phyloP scores from a whole-genome alignment of 2,888 invertebrate species.

The Apodemia zela region DNA sequence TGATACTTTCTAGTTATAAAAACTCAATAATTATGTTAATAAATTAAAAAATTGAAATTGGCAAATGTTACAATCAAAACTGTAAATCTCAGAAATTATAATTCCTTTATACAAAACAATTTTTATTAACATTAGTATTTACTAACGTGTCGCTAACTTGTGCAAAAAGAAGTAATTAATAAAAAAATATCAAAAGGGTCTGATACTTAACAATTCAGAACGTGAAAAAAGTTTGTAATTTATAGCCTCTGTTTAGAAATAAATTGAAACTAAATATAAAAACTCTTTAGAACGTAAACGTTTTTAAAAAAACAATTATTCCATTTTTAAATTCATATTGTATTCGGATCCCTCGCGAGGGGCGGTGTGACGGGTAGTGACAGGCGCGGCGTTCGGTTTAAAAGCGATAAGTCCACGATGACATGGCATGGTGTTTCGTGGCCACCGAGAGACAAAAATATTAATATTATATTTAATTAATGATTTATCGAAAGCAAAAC shows the following conservation, averaged over 20 bases:
- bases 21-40: too few relatives aligned
- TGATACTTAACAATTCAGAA: too few relatives aligned
- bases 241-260: not conserved
- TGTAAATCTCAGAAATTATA: too few relatives aligned
- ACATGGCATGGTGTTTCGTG: slow-evolving; percentile 51
- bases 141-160: too few relatives aligned
- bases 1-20: too few relatives aligned
- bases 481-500: too few relatives aligned
- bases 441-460: slow-evolving; percentile 29
- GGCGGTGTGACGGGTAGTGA: slow-evolving; percentile 50
- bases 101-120: too few relatives aligned
- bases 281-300: slow-evolving; percentile 28
- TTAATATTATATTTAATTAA: slow-evolving; percentile 14
- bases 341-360: slow-evolving; percentile 35
- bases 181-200: too few relatives aligned
- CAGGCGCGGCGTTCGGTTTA: slow-evolving; percentile 42
- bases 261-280: slow-evolving; percentile 20
- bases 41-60: too few relatives aligned
- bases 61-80: too few relatives aligned
- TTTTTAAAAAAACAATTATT: slow-evolving; percentile 34
- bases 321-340: slow-evolving; percentile 39
- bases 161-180: too few relatives aligned
- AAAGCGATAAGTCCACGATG: slow-evolving; percentile 53
- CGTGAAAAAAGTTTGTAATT: not conserved
- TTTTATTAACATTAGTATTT: too few relatives aligned